These are phyloP conservation scores for Melanargia galathea DNA, from an alignment of 2,888 invertebrate genomes.

Conservation along the genomic window DNA sequence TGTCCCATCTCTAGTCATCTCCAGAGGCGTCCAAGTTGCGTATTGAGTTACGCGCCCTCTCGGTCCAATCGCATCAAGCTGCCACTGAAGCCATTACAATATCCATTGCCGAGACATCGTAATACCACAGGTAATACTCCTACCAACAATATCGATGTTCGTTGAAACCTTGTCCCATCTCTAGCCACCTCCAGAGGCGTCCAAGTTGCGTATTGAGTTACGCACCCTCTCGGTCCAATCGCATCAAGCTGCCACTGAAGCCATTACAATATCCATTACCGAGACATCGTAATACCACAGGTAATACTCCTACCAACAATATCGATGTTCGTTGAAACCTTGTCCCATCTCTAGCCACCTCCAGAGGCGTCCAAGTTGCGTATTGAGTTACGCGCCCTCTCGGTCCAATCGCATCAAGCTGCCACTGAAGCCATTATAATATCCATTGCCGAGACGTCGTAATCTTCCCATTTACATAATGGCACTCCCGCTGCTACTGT, in stretches of 20 bases:
- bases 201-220: conserved; percentile 79
- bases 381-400: conserved; percentile 75
- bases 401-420: conserved; percentile 68
- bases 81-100: conserved; percentile 56
- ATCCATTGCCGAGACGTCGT: conserved; percentile 63
- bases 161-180: conserved; percentile 39
- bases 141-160: conserved; percentile 37
- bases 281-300: conserved; percentile 17
- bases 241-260: conserved; percentile 56
- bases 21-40: conserved; percentile 72
- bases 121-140: conserved; percentile 56
- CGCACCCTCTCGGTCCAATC: conserved; percentile 68
- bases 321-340: conserved; percentile 15
- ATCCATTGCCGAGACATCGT: background rate
- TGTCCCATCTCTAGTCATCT: conserved; percentile 47
- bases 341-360: conserved; percentile 30
- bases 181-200: conserved; percentile 57
- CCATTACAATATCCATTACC: conserved; percentile 51
- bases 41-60: conserved; percentile 74
- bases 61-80: conserved; percentile 68
- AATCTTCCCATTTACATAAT: conserved; percentile 75
- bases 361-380: conserved; percentile 72
- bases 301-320: conserved; percentile 56
- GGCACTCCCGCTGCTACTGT: conserved; percentile 45
- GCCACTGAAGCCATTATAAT: conserved; percentile 62